A percentile compares a stretch with the other conserved stretches of the same genome.
Evolutionary conservation across 2,888 invertebrate species (phyloP).

Genomic region (Dione juno): DNA sequence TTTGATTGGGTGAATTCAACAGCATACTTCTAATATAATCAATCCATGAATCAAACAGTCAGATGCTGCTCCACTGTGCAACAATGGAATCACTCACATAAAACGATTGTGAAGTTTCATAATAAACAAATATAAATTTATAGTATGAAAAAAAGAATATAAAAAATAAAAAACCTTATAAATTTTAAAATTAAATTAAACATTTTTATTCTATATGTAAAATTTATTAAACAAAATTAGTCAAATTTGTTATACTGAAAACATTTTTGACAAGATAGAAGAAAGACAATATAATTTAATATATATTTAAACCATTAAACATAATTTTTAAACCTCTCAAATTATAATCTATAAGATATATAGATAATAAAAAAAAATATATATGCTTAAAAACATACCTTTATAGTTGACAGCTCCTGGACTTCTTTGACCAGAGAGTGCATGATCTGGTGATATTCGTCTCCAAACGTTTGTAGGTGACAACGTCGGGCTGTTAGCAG

Average conservation of each 20-base stretch:
- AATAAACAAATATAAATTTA: not conserved
- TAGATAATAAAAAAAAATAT: not conserved
- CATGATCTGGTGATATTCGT: constrained; percentile 87
- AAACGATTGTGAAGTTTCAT: not conserved
- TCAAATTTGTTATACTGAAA: no score
- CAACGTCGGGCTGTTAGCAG: constrained; percentile 85
- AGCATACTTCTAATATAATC: not conserved
- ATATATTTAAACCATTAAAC: no score
- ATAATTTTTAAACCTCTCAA: not conserved
- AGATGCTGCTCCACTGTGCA: not conserved
- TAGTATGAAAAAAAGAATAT: not conserved
- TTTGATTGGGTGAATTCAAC: not conserved
- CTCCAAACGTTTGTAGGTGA: constrained; percentile 88
- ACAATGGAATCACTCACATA: not conserved
- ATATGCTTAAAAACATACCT: constrained; percentile 72
- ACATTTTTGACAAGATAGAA: no score
- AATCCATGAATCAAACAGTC: not conserved
- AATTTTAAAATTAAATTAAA: no score
- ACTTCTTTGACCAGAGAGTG: constrained; percentile 88
- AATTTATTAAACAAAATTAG: no score
- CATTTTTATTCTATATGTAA: no score
- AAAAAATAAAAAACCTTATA: no score
- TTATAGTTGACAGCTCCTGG: constrained; percentile 89
- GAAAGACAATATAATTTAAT: no score
- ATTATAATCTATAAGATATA: not conserved